Evolutionary conservation across 2,888 invertebrate genomes (phyloP).

Genomic region (Beris morrisii): DNA sequence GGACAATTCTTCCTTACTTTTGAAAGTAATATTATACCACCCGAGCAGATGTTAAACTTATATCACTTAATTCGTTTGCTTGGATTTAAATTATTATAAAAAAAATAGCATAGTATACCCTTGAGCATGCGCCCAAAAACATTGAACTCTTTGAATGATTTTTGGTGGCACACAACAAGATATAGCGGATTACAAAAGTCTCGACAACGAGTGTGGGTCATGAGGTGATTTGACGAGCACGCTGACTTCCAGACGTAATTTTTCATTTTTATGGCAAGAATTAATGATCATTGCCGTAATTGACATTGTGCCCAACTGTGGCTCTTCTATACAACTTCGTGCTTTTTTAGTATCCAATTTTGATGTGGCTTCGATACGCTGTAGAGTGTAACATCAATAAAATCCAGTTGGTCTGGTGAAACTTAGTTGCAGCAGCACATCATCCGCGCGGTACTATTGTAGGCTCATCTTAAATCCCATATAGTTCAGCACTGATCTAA

Average conservation of each 20-base stretch:
- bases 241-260: slow-evolving; percentile 8
- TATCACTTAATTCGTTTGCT: no score
- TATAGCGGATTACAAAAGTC: no score
- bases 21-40: no score
- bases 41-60: no score
- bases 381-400: no score
- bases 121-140: no score
- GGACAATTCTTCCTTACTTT: no score
- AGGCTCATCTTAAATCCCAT: background rate
- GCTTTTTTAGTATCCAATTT: background rate
- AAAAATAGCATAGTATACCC: no score
- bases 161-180: no score
- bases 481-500: slow-evolving; percentile 5
- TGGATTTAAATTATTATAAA: no score
- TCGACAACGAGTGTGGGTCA: slow-evolving; percentile 17
- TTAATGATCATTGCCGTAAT: slow-evolving; percentile 29
- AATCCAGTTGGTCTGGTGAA: background rate
- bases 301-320: slow-evolving; percentile 23
- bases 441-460: background rate
- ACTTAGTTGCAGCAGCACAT: background rate
- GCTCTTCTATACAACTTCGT: no score
- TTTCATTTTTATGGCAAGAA: slow-evolving; percentile 25
- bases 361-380: background rate
- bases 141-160: no score
- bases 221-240: slow-evolving; percentile 23